Base-by-base conservation (phyloP, 2,797 vertebrate genomes). In the Micropoecilia bifurca region DNA sequence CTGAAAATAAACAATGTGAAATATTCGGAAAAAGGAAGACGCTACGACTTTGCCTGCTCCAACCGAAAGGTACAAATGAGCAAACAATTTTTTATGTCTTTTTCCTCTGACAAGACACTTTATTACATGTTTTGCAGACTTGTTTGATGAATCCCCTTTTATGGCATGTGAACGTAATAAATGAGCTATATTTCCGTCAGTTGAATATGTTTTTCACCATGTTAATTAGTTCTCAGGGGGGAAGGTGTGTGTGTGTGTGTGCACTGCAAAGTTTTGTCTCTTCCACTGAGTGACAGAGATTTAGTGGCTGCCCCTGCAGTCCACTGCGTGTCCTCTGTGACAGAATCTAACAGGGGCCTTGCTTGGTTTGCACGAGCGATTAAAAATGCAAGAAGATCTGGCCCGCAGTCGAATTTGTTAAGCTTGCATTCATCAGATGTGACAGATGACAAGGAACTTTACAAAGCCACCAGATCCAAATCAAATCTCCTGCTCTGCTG, bases 381-480 rank as follows among this genome's bases (percentile, higher is more conserved):
- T 55, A 80, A 77, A 80, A 87, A 87, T 80, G 66, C 53, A 76
- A 25, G n/a, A 74, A 71, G 61, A 68, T 71, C 45, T 76, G 47
- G 59, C 69, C 75, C n/a, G 22, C 53, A 69, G 74, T 36, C 8
- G 74, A 16, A 79, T 79, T 76, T 83, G 48, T 73, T 14, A 71
- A 69, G 69, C 28, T 84, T 71, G 33, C 69, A 76, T 83, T 86
- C 20, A 77, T 91, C 83, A 85, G 57, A 81, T 84, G 48, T 82
- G 87, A 87, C 89, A 88, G 79, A 79, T 83, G 75, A 88, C 81
- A 78, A 69, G 73, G 33, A 78, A 74, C 73, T 86, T 86, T 81
- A 73, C 61, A 89, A 83, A 80, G 48, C 73, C 83, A 77, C 82
- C 53, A 73, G 59, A 63, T 78, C 73, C 71, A 83, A 83, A 83